Conservation (phyloP, 2,888 invertebrate species). For the Pyralis farinalis region DNA sequence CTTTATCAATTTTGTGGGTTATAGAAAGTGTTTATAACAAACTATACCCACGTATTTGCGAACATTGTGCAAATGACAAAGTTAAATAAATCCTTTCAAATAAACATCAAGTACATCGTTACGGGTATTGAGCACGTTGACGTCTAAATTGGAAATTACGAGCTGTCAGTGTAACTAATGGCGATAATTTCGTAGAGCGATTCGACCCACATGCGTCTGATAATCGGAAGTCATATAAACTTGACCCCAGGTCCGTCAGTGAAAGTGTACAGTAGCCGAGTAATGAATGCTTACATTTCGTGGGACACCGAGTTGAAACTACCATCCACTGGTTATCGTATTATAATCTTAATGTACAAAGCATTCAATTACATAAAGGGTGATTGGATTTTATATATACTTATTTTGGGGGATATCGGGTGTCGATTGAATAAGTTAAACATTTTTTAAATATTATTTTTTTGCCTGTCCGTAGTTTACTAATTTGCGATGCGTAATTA, state of each 20-base stretch:
- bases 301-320: constrained; percentile 9
- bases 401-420: too few species aligned
- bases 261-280: constrained; percentile 67
- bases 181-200: constrained; percentile 34
- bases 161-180: constrained; percentile 55
- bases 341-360: not conserved
- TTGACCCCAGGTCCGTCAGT: constrained; percentile 59
- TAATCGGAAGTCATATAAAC: constrained; percentile 57
- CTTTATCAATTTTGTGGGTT: constrained; percentile 24
- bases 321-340: constrained; percentile 14
- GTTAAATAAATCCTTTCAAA: constrained; percentile 24
- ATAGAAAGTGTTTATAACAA: constrained; percentile 34
- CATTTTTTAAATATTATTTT: too few species aligned
- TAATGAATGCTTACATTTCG: constrained; percentile 34
- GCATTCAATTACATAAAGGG: too few species aligned
- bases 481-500: too few species aligned
- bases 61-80: constrained; percentile 23
- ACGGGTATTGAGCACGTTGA: constrained; percentile 20
- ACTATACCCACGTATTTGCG: constrained; percentile 20
- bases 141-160: constrained; percentile 44
- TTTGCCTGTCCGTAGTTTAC: too few species aligned
- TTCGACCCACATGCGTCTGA: constrained; percentile 42
- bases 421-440: too few species aligned
- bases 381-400: too few species aligned
- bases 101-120: constrained; percentile 13